Evolutionary conservation across 2,888 invertebrate genomes (phyloP).

Genomic region (Lepidochrysops patricia): DNA sequence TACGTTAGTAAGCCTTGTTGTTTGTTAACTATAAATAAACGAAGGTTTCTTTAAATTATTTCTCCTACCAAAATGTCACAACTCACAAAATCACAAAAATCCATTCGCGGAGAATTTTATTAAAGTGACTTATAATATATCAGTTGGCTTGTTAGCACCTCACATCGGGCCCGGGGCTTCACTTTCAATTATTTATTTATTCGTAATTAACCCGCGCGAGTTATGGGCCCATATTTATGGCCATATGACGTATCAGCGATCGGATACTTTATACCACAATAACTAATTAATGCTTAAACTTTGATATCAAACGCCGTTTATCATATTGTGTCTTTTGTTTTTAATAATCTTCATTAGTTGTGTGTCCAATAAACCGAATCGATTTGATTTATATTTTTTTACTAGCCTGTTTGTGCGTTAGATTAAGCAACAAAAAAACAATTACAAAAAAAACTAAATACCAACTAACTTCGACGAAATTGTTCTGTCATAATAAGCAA

Average conservation of each 20-base stretch:
- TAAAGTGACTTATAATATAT: constrained; percentile 18
- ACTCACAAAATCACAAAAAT: too few relatives aligned
- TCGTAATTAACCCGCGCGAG: constrained; percentile 72
- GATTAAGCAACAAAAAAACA: too few relatives aligned
- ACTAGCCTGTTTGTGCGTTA: background rate
- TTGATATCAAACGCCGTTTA: constrained; percentile 14
- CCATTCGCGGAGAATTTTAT: constrained; percentile 16
- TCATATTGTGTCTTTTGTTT: background rate
- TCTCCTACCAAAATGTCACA: too few relatives aligned
- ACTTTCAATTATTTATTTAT: constrained; percentile 76
- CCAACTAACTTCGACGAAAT: too few relatives aligned
- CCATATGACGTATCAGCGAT: constrained; percentile 51
- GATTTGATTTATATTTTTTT: background rate
- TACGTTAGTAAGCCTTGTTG: too few relatives aligned
- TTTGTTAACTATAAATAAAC: too few relatives aligned
- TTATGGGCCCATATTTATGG: constrained; percentile 66
- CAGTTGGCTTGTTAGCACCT: constrained; percentile 64
- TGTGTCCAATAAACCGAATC: constrained; percentile 2
- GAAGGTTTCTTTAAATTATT: too few relatives aligned
- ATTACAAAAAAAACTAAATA: too few relatives aligned
- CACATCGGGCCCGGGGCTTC: constrained; percentile 69
- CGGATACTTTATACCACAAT: constrained; percentile 14
- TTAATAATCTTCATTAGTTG: constrained; percentile 5
- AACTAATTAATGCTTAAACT: constrained; percentile 11
- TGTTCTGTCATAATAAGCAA: too few relatives aligned